A percentile compares a stretch with the other conserved stretches of the same genome.
These are phyloP conservation scores for Chondrilla cf. caribensis DNA, from an alignment of 37 sponge, comb jelly and placozoan species.

Conservation along the genomic window DNA sequence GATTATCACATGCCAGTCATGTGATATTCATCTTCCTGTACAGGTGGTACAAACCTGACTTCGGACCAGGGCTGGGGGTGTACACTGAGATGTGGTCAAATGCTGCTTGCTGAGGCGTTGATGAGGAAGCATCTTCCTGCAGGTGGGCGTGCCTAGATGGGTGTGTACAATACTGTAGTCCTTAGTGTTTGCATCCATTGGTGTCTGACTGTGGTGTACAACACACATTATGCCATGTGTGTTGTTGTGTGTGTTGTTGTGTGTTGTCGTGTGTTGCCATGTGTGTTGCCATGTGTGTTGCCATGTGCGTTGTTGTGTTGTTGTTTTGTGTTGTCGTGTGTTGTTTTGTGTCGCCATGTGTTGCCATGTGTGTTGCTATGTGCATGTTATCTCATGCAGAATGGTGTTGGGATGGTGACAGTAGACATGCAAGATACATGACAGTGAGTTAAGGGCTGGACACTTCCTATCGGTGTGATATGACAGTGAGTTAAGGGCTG, in stretches of 20 bases:
- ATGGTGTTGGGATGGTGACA: conserved; percentile 2
- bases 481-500: conserved; percentile 17
- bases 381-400: not conserved
- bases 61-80: conserved; percentile 98
- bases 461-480: too few species aligned
- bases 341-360: too few species aligned
- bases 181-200: too few species aligned
- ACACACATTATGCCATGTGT: too few species aligned
- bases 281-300: conserved; percentile 3
- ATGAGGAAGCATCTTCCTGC: conserved; percentile 66
- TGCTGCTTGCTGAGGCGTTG: conserved; percentile 89
- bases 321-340: too few species aligned
- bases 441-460: conserved; percentile 23
- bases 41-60: conserved; percentile 81
- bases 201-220: too few species aligned
- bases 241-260: not conserved
- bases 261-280: not conserved
- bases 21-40: not conserved
- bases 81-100: conserved; percentile 95
- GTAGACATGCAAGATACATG: not conserved
- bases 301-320: conserved; percentile 20
- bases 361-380: not conserved
- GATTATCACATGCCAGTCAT: not conserved
- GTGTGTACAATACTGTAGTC: not conserved
- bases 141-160: conserved; percentile 48